These are phyloP conservation scores for Neoarius graeffei DNA, from an alignment of 2,113 vertebrate species.

Conservation along the genomic window DNA sequence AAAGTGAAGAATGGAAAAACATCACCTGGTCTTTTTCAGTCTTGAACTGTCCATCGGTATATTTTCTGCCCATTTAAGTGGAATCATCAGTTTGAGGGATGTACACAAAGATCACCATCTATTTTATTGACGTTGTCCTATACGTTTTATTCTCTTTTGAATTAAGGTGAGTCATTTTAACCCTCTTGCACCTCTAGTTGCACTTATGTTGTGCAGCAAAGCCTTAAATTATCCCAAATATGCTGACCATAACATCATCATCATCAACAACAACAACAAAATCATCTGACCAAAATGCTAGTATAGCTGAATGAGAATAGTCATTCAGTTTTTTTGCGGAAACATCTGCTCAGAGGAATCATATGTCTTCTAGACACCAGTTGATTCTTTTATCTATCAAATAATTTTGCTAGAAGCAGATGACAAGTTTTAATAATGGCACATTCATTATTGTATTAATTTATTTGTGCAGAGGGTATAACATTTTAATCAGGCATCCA, in stretches of 20 bases:
- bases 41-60: not conserved
- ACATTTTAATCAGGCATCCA: conserved; percentile 6
- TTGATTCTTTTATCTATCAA: not conserved
- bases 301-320: not conserved
- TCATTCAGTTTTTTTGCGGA: not conserved
- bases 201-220: not conserved
- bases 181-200: not conserved
- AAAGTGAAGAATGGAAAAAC: not conserved
- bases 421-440: not conserved
- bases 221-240: not conserved
- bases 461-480: not conserved
- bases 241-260: not conserved
- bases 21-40: not conserved
- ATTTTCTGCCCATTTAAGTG: not conserved
- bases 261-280: not conserved
- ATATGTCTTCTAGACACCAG: not conserved
- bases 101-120: not conserved
- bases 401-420: not conserved
- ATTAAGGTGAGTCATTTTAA: not conserved
- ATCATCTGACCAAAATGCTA: not conserved
- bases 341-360: not conserved
- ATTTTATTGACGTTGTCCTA: not conserved
- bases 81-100: not conserved
- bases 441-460: conserved; percentile 3
- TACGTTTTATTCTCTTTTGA: not conserved